Percentiles rank a stretch among this genome's conserved stretches.
These are phyloP conservation scores for Nemotelus nigrinus DNA, from an alignment of 2,888 invertebrate genomes.

Conservation along the genomic window DNA sequence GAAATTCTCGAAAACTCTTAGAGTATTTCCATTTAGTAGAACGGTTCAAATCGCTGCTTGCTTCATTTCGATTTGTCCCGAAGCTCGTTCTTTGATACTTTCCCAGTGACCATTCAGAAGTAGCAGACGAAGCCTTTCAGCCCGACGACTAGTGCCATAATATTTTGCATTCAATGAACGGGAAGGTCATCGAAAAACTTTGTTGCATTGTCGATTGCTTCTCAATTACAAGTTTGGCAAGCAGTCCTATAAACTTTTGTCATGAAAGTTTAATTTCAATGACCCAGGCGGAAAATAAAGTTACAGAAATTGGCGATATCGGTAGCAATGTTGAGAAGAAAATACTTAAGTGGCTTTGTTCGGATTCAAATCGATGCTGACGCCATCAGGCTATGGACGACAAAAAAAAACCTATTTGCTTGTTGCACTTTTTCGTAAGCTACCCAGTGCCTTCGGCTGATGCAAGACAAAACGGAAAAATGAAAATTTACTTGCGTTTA, in stretches of 20 bases:
- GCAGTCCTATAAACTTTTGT: conserved; percentile 8
- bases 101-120: no score
- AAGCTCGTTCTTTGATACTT: no score
- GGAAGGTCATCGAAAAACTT: conserved; percentile 2
- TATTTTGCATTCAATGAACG: conserved; percentile 6
- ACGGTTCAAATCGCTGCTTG: no score
- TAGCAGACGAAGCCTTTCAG: no score
- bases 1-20: no score
- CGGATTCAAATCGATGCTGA: background rate
- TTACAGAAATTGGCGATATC: conserved; percentile 35
- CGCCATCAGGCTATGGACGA: background rate
- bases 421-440: no score
- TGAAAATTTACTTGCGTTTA: conserved; percentile 16
- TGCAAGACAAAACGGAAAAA: background rate
- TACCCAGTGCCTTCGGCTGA: no score
- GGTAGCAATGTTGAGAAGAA: conserved; percentile 18
- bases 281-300: conserved; percentile 27
- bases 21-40: no score
- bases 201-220: conserved; percentile 32
- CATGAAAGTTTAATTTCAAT: conserved; percentile 42
- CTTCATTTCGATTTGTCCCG: no score
- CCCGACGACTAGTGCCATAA: conserved; percentile 20
- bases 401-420: no score
- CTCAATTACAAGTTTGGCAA: conserved; percentile 19
- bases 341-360: conserved; percentile 29